Evolutionary conservation across 2,113 vertebrate species (phyloP).

Genomic region (Leuciscus idus): DNA sequence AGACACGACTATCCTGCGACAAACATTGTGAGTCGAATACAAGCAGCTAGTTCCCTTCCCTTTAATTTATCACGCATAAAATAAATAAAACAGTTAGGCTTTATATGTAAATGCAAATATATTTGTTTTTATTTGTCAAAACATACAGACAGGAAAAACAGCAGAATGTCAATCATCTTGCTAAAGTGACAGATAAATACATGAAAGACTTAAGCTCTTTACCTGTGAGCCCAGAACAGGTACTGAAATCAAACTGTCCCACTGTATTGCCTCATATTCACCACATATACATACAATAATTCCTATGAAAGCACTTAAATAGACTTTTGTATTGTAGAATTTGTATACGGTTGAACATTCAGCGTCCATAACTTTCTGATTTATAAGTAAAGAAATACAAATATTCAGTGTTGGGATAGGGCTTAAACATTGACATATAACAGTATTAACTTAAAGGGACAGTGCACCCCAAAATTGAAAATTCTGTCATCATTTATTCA

Average conservation of each 20-base stretch:
- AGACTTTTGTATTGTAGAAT: neutral
- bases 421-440: neutral
- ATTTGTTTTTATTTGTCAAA: slow-evolving; percentile 28
- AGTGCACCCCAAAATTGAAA: neutral
- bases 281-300: neutral
- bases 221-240: slow-evolving; percentile 83
- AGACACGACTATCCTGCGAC: slow-evolving; percentile 83
- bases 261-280: neutral
- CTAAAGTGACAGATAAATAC: slow-evolving; percentile 93
- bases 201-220: slow-evolving; percentile 92
- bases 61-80: neutral
- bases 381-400: neutral
- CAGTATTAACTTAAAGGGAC: neutral
- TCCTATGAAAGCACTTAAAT: neutral
- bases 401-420: too few species aligned
- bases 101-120: neutral
- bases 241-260: slow-evolving; percentile 31
- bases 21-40: slow-evolving; percentile 86
- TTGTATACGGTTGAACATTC: neutral
- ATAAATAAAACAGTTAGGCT: neutral
- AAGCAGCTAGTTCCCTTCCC: neutral
- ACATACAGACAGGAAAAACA: slow-evolving; percentile 88
- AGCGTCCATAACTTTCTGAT: too few species aligned
- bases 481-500: neutral
- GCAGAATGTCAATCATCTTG: slow-evolving; percentile 91